These are phyloP conservation scores for Agrenia bidenticulata DNA, from an alignment of 2,888 invertebrate species.

Conservation along the genomic window DNA sequence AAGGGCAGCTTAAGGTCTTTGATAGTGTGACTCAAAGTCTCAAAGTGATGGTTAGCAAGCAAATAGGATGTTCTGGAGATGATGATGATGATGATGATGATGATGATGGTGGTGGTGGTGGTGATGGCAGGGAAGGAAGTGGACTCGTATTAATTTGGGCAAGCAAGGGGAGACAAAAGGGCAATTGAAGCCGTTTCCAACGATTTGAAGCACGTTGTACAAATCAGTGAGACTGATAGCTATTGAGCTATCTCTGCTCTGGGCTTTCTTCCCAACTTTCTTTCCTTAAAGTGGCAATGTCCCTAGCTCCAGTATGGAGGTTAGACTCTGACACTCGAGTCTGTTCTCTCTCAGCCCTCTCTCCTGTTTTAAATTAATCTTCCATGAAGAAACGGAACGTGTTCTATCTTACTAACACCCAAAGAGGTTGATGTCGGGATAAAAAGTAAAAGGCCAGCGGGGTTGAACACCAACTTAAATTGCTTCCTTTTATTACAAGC, in stretches of 20 bases:
- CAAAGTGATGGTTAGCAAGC: no score
- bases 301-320: no score
- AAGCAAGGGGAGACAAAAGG: conserved; percentile 19
- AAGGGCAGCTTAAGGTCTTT: no score
- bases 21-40: no score
- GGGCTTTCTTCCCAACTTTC: no score
- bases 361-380: conserved; percentile 42
- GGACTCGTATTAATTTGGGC: conserved; percentile 10
- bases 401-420: conserved; percentile 37
- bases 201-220: conserved; percentile 37
- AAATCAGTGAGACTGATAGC: neutral
- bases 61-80: no score
- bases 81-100: no score
- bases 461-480: conserved; percentile 41
- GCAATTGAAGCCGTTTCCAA: conserved; percentile 40
- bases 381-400: conserved; percentile 38
- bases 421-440: conserved; percentile 13
- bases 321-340: no score
- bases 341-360: neutral
- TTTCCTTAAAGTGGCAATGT: no score
- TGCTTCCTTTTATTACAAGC: conserved; percentile 42
- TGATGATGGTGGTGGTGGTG: no score
- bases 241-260: no score
- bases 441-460: neutral
- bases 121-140: no score